Evolutionary conservation across 2,797 vertebrate genomes (phyloP).

Genomic region (Tapera naevia): DNA sequence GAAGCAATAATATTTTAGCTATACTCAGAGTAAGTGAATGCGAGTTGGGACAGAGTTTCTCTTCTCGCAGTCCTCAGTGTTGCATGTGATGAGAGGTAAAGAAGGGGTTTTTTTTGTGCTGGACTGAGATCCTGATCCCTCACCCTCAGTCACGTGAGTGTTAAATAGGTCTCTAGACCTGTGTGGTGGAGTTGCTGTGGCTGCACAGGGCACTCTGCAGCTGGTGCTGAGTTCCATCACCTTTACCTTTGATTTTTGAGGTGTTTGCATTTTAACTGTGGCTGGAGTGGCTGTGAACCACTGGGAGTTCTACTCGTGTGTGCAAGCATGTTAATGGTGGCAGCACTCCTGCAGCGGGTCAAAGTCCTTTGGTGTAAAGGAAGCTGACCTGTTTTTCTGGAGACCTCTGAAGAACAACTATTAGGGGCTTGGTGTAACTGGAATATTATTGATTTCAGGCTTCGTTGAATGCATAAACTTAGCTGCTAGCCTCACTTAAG

Average conservation of each 20-base stretch:
- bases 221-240: accelerated
- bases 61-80: not conserved
- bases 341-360: not conserved
- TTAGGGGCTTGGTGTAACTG: not conserved
- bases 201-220: not conserved
- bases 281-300: not conserved
- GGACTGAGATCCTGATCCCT: not conserved
- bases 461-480: not conserved
- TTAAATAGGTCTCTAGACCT: not conserved
- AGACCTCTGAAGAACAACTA: not conserved
- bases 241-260: not conserved
- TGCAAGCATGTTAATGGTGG: not conserved
- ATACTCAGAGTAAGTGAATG: not conserved
- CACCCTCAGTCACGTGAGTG: accelerated
- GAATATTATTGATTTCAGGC: not conserved
- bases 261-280: not conserved
- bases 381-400: not conserved
- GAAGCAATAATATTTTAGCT: not conserved
- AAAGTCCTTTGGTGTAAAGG: not conserved
- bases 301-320: not conserved
- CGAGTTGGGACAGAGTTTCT: not conserved
- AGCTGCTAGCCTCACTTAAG: not conserved
- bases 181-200: not conserved
- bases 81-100: not conserved
- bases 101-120: not conserved